Conservation (phyloP, 2,113 vertebrate genomes). For the Nerophis ophidion region DNA sequence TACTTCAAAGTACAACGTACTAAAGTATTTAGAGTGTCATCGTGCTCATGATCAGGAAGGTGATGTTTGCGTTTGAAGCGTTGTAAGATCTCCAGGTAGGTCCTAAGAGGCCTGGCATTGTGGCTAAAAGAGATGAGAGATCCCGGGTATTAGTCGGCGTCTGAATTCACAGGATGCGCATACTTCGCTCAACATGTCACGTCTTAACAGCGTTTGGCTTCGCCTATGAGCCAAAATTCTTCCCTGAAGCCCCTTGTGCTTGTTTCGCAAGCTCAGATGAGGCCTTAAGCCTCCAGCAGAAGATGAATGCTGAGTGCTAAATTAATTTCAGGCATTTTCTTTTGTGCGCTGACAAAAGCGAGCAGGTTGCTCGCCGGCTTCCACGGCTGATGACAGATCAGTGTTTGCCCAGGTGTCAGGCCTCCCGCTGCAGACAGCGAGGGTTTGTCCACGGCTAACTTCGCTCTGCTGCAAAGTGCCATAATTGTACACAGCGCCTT, state of each 20-base stretch:
- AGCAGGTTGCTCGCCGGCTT: constrained; percentile 74
- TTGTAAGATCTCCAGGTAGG: constrained; percentile 21
- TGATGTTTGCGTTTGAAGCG: constrained; percentile 50
- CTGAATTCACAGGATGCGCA: constrained; percentile 72
- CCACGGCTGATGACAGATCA: constrained; percentile 79
- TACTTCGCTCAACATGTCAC: constrained; percentile 70
- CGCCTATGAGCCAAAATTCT: constrained; percentile 67
- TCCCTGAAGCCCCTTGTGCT: constrained; percentile 67
- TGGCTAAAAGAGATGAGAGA: constrained; percentile 63
- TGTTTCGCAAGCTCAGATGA: constrained; percentile 69
- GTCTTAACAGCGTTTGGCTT: constrained; percentile 67
- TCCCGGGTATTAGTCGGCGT: constrained; percentile 67
- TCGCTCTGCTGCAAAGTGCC: constrained; percentile 55
- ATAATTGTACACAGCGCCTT: constrained; percentile 63
- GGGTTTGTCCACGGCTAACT: constrained; percentile 65
- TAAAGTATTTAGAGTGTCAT: constrained; percentile 24
- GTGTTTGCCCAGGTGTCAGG: constrained; percentile 82
- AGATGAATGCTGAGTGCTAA: constrained; percentile 74
- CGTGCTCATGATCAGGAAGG: constrained; percentile 46
- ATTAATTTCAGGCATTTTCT: constrained; percentile 77
- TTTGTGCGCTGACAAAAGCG: constrained; percentile 73
- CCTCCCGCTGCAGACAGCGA: constrained; percentile 71
- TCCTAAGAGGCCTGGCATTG: constrained; percentile 59
- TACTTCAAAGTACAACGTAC: too few relatives aligned
- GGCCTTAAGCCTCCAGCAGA: constrained; percentile 64